Conservation (phyloP, 2,113 vertebrate species). For the Isurus oxyrinchus region DNA sequence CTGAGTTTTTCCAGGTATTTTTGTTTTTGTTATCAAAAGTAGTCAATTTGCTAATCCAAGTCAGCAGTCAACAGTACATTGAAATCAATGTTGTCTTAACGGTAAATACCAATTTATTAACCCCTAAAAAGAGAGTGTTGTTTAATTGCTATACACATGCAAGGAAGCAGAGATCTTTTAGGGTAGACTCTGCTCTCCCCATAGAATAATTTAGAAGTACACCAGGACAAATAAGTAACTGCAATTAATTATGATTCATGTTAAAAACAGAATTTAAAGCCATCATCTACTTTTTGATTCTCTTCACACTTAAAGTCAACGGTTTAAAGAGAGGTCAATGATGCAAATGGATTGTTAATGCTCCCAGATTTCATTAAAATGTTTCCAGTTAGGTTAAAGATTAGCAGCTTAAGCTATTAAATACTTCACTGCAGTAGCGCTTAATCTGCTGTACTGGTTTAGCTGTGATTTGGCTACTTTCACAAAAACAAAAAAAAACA, state of each 20-base stretch:
- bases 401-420: constrained; percentile 5
- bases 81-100: background rate
- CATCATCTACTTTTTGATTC: background rate
- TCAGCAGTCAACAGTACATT: background rate
- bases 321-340: background rate
- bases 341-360: constrained; percentile 25
- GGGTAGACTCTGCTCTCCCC: background rate
- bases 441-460: background rate
- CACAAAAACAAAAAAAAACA: background rate
- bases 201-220: background rate
- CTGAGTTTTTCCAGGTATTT: too few relatives aligned
- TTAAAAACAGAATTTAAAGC: background rate
- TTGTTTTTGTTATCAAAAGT: background rate
- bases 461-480: background rate
- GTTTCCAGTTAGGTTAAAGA: background rate
- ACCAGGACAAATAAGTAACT: background rate
- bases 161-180: background rate
- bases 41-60: background rate
- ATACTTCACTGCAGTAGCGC: background rate
- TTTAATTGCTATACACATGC: background rate
- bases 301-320: background rate
- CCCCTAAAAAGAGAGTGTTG: too few relatives aligned
- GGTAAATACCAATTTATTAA: background rate
- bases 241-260: background rate
- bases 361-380: background rate